Percentiles rank a stretch among this genome's conserved stretches.
phyloP scores from a whole-genome alignment of 2,888 invertebrate genomes.

The Mesochorus sp. region DNA sequence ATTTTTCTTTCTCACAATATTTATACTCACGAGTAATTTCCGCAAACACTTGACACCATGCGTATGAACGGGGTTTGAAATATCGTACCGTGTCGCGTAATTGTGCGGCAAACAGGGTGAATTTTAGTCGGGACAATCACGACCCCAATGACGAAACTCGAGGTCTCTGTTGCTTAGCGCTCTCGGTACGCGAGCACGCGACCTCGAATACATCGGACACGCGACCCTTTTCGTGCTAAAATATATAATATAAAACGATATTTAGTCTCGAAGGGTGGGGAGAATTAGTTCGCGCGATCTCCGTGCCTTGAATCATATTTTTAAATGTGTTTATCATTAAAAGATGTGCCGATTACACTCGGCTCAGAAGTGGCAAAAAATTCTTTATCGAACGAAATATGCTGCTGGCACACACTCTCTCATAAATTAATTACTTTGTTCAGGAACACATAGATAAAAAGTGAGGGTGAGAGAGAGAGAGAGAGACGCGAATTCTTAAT shows the following conservation, averaged over 20 bases:
- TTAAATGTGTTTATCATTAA: no score
- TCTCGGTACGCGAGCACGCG: slow-evolving; percentile 45
- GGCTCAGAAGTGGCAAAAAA: no score
- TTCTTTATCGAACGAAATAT: no score
- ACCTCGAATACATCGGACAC: slow-evolving; percentile 53
- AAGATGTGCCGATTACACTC: no score
- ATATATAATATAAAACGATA: slow-evolving; percentile 13
- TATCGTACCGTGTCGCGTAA: slow-evolving; percentile 31
- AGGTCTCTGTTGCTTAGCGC: background rate
- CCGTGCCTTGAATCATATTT: background rate
- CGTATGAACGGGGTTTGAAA: background rate
- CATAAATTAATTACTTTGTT: slow-evolving; percentile 52
- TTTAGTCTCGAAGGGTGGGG: slow-evolving; percentile 14
- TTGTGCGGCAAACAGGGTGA: slow-evolving; percentile 37
- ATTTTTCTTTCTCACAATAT: background rate
- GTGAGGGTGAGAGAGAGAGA: background rate
- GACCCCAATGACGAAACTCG: slow-evolving; percentile 2
- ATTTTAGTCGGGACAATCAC: slow-evolving; percentile 42
- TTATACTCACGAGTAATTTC: slow-evolving; percentile 21
- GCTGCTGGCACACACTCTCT: no score
- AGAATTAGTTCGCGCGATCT: slow-evolving; percentile 5
- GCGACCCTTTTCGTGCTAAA: slow-evolving; percentile 56
- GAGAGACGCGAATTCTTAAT: slow-evolving; percentile 51
- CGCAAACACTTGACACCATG: slow-evolving; percentile 47
- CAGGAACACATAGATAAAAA: background rate